Evolutionary conservation across 2,797 vertebrate species (phyloP).

Genomic region (Notolepis coatsorum): DNA sequence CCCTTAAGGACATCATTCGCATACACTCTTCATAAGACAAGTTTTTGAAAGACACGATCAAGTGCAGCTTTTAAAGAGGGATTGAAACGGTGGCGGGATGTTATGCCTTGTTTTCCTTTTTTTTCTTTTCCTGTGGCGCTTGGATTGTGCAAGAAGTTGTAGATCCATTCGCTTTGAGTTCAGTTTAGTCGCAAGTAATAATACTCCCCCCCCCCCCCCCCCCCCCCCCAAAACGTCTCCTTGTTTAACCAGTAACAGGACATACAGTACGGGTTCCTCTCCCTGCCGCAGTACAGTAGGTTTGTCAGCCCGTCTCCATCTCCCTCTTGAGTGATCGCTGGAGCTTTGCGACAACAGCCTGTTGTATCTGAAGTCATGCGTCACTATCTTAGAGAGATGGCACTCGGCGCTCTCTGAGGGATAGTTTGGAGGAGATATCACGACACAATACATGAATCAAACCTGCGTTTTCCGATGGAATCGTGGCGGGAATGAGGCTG

Average conservation of each 20-base stretch:
- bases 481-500: background rate
- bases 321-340: constrained; percentile 11
- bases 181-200: constrained; percentile 64
- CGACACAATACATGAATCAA: constrained; percentile 31
- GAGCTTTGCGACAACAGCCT: constrained; percentile 21
- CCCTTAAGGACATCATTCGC: constrained; percentile 82
- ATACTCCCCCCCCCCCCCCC: constrained; percentile 44
- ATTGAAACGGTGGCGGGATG: constrained; percentile 65
- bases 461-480: constrained; percentile 44
- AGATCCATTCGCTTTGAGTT: constrained; percentile 55
- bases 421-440: constrained; percentile 32
- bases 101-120: constrained; percentile 49
- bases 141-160: constrained; percentile 49
- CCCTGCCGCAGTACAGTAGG: background rate
- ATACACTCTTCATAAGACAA: constrained; percentile 74
- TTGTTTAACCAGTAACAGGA: constrained; percentile 45
- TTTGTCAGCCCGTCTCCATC: constrained; percentile 11
- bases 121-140: constrained; percentile 23
- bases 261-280: constrained; percentile 1
- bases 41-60: constrained; percentile 77
- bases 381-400: constrained; percentile 28
- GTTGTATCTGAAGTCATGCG: constrained; percentile 37
- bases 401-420: constrained; percentile 17
- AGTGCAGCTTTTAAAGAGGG: constrained; percentile 75
- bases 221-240: no score